Conservation (phyloP, 2,888 invertebrate genomes). For the Eupithecia exiguata region DNA sequence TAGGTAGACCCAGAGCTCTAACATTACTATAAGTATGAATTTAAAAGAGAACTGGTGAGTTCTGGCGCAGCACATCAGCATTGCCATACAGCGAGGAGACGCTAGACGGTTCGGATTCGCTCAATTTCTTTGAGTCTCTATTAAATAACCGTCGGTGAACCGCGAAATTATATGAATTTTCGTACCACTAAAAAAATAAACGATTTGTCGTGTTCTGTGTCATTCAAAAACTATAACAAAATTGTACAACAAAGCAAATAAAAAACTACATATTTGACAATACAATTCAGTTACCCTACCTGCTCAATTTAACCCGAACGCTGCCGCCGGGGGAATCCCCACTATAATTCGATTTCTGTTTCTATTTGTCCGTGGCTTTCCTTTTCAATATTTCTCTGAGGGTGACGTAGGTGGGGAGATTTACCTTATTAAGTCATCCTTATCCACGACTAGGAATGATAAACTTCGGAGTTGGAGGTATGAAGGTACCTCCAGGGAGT, state of each 20-base stretch:
- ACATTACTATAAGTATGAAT: not conserved
- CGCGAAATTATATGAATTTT: no score
- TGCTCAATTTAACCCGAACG: slow-evolving; percentile 29
- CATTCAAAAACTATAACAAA: not conserved
- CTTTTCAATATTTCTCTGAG: slow-evolving; percentile 7
- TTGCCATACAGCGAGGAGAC: no score
- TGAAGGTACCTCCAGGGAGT: not conserved
- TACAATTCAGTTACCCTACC: slow-evolving; percentile 25
- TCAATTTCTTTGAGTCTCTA: no score
- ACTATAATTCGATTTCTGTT: slow-evolving; percentile 25
- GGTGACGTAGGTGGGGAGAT: no score
- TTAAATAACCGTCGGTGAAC: no score
- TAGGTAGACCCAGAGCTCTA: no score
- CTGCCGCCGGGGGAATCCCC: slow-evolving; percentile 18
- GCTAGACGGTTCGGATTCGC: no score
- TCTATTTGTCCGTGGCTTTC: slow-evolving; percentile 12
- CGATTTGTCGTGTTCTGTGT: not conserved
- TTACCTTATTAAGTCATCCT: not conserved
- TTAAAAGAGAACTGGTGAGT: no score
- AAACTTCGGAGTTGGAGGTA: not conserved
- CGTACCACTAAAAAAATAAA: no score
- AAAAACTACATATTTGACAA: slow-evolving; percentile 14
- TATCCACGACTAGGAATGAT: not conserved
- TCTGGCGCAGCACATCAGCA: no score
- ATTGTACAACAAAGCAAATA: slow-evolving; percentile 5